Evolutionary conservation across 2,888 invertebrate genomes (phyloP).

Genomic region (Desoria tigrina): DNA sequence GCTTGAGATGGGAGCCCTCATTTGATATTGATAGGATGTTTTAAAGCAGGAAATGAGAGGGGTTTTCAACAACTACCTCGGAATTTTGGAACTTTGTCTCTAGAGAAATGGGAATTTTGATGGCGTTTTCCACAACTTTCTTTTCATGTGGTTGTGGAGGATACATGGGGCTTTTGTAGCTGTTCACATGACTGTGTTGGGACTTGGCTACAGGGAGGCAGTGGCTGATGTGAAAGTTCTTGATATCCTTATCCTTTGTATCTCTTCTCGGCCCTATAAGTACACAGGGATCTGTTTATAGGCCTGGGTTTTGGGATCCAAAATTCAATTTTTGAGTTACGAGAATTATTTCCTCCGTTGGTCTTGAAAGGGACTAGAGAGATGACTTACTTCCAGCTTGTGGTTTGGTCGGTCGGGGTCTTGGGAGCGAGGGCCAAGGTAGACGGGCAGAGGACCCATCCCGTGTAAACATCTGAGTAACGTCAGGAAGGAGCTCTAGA

Average conservation of each 20-base stretch:
- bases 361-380: conserved; percentile 19
- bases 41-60: conserved; percentile 52
- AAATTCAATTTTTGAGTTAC: conserved; percentile 48
- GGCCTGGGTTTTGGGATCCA: conserved; percentile 21
- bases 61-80: conserved; percentile 31
- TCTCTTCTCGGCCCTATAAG: too few species aligned
- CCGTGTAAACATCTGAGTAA: conserved; percentile 38
- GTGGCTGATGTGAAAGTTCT: too few species aligned
- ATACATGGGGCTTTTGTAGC: too few species aligned
- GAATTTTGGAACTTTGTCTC: conserved; percentile 41
- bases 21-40: conserved; percentile 53
- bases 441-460: background rate
- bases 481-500: conserved; percentile 30
- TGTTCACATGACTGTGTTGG: too few species aligned
- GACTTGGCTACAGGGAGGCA: too few species aligned
- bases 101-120: conserved; percentile 52
- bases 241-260: too few species aligned
- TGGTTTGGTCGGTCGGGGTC: conserved; percentile 22
- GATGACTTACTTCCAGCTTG: conserved; percentile 20
- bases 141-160: conserved; percentile 16
- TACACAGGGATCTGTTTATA: too few species aligned
- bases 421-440: background rate
- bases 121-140: conserved; percentile 43
- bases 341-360: conserved; percentile 45
- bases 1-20: conserved; percentile 40